Evolutionary conservation across 1,140 invertebrate genomes (phyloP).

Genomic region (Cotesia glomerata): DNA sequence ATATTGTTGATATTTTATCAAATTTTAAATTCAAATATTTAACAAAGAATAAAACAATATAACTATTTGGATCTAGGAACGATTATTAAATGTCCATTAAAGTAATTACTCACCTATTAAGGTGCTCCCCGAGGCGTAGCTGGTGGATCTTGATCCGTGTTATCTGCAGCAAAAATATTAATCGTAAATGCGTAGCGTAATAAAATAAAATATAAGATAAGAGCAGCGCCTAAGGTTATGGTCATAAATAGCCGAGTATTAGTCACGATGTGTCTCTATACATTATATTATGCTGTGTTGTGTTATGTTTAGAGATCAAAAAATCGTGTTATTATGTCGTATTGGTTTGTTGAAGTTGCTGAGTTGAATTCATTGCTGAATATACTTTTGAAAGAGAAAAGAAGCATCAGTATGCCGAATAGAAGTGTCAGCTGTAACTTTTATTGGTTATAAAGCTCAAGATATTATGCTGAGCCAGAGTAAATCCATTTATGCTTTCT

Average conservation of each 20-base stretch:
- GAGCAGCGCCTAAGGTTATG: neutral
- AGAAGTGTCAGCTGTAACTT: constrained; percentile 56
- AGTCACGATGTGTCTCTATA: neutral
- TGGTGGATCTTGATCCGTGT: too few relatives aligned
- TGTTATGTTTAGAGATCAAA: constrained; percentile 1
- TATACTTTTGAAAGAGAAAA: neutral
- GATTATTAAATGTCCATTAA: too few relatives aligned
- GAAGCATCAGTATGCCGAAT: constrained; percentile 32
- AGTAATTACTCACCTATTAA: too few relatives aligned
- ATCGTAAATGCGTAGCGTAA: neutral
- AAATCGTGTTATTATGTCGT: neutral
- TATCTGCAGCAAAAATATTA: constrained; percentile 2
- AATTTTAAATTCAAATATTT: too few relatives aligned
- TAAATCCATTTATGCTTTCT: constrained; percentile 46
- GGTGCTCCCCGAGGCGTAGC: too few relatives aligned
- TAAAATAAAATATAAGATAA: neutral
- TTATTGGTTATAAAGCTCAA: constrained; percentile 57
- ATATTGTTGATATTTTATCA: too few relatives aligned
- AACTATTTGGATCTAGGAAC: too few relatives aligned
- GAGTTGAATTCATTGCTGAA: neutral
- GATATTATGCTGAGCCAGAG: constrained; percentile 52
- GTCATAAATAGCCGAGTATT: constrained; percentile 16
- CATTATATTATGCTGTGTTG: neutral
- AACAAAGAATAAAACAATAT: too few relatives aligned
- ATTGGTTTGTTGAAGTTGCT: neutral